Conservation (phyloP, 2,888 invertebrate genomes). For the Drosophila longiperda region DNA sequence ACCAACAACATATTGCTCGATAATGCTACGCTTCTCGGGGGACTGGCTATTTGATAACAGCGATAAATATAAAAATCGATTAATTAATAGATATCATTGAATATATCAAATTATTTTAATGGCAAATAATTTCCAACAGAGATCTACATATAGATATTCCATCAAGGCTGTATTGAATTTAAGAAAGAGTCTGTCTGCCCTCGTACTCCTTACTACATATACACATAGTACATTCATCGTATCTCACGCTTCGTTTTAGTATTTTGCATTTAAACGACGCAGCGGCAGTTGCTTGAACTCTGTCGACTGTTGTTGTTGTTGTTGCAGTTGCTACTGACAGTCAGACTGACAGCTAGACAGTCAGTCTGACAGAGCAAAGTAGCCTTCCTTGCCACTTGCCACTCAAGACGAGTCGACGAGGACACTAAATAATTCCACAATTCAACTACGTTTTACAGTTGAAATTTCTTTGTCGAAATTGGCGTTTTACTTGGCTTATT, state of each 20-base stretch:
- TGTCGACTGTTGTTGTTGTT: slow-evolving; percentile 20
- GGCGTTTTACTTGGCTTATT: slow-evolving; percentile 17
- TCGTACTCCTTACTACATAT: background rate
- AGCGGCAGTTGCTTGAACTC: slow-evolving; percentile 53
- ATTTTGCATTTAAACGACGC: slow-evolving; percentile 51
- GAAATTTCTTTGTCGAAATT: slow-evolving; percentile 8
- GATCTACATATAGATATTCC: background rate
- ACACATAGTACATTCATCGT: slow-evolving; percentile 24
- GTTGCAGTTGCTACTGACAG: slow-evolving; percentile 23
- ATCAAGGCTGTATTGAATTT: background rate
- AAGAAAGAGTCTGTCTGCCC: background rate
- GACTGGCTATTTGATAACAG: background rate
- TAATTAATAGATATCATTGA: background rate
- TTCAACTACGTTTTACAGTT: slow-evolving; percentile 23
- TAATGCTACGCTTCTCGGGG: background rate
- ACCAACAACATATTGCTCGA: background rate
- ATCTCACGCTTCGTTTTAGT: slow-evolving; percentile 57
- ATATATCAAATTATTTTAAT: no score
- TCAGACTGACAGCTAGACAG: slow-evolving; percentile 17
- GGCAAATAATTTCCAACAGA: no score
- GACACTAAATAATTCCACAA: slow-evolving; percentile 18
- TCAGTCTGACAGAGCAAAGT: slow-evolving; percentile 40
- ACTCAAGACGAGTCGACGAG: slow-evolving; percentile 15
- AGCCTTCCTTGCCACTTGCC: slow-evolving; percentile 48
- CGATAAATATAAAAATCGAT: background rate